phyloP scores from a whole-genome alignment of 2,888 invertebrate species.

The Apamea anceps region DNA sequence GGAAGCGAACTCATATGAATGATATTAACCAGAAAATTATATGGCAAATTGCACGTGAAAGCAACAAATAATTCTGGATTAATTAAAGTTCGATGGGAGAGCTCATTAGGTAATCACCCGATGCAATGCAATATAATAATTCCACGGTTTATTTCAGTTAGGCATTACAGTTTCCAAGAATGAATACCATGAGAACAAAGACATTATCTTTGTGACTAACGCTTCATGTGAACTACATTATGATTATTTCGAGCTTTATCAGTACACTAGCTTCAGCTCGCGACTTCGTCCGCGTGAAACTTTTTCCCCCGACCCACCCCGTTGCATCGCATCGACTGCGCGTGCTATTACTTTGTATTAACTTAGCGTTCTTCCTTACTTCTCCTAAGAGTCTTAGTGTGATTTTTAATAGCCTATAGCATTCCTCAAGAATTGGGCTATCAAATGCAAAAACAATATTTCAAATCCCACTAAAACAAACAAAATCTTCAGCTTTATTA shows the following conservation, averaged over 20 bases:
- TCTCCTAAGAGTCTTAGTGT: background rate
- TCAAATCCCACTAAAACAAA: no score
- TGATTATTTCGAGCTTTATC: conserved; percentile 19
- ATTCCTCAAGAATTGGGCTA: background rate
- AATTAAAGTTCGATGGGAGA: background rate
- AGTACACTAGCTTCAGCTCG: background rate
- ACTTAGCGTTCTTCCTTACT: background rate
- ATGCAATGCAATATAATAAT: conserved; percentile 5
- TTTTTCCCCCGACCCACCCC: background rate
- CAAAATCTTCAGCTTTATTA: no score
- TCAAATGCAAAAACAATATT: no score
- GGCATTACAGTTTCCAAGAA: conserved; percentile 8
- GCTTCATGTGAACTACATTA: conserved; percentile 11
- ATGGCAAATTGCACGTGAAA: background rate
- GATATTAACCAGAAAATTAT: background rate
- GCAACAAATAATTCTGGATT: background rate
- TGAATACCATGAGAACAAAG: conserved; percentile 30
- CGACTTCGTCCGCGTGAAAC: background rate
- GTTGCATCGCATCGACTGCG: no score
- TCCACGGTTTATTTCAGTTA: background rate
- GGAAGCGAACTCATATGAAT: background rate
- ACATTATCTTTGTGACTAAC: conserved; percentile 15
- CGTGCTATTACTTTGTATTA: background rate
- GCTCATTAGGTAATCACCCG: background rate
- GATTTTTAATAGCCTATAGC: background rate